Percentiles rank a stretch among this genome's conserved stretches.
Conservation (phyloP, 2,113 vertebrate genomes). For the Mormyrus iriodes region DNA sequence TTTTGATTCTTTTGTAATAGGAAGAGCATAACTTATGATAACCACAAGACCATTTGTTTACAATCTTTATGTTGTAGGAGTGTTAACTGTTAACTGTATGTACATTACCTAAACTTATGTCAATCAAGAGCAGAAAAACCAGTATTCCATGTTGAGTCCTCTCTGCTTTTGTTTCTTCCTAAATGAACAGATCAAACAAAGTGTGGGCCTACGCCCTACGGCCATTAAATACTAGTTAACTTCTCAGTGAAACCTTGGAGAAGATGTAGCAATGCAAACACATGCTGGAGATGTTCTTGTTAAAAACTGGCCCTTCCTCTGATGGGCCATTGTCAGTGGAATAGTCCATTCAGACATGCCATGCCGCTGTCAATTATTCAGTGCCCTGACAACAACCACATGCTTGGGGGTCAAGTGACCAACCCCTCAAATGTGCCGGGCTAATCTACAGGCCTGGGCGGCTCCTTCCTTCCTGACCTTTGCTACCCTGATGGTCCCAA, state of each 20-base stretch:
- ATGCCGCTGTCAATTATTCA: conserved; percentile 22
- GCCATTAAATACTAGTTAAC: not conserved
- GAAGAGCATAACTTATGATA: not conserved
- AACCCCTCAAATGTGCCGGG: conserved; percentile 21
- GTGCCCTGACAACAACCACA: conserved; percentile 26
- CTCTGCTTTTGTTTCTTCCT: not conserved
- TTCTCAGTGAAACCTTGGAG: conserved; percentile 27
- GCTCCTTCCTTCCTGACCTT: conserved; percentile 16
- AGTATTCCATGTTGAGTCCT: not conserved
- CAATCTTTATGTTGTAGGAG: not conserved
- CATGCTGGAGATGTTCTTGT: conserved; percentile 33
- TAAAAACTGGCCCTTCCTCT: conserved; percentile 48
- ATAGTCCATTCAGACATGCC: conserved; percentile 39
- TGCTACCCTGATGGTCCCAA: not conserved
- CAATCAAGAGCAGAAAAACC: not conserved
- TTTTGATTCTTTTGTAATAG: not conserved
- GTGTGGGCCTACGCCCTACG: not conserved
- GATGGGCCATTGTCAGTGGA: conserved; percentile 54
- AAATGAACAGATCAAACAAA: not conserved
- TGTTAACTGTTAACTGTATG: not conserved
- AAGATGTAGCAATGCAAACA: conserved; percentile 20
- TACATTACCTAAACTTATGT: not conserved
- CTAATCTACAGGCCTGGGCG: conserved; percentile 22
- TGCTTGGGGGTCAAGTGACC: conserved; percentile 46
- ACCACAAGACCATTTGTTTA: not conserved